phyloP scores from a whole-genome alignment of 2,113 vertebrate species.

The Misgurnus mizolepis region DNA sequence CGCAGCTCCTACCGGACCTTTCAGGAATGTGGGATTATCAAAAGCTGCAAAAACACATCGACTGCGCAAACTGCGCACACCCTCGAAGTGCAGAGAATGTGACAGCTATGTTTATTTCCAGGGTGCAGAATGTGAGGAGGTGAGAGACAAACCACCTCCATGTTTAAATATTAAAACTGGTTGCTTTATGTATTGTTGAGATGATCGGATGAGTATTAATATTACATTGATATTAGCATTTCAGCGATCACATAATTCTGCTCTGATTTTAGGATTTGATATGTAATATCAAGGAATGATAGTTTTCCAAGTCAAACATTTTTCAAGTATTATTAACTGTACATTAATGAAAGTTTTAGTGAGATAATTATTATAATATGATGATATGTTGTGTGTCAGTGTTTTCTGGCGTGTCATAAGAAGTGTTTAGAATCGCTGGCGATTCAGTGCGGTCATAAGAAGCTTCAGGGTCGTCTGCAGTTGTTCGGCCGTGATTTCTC shows the following conservation, averaged over 20 bases:
- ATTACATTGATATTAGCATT: too few species aligned
- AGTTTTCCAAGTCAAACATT: too few species aligned
- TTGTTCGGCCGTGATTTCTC: conserved; percentile 89
- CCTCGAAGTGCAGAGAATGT: conserved; percentile 92
- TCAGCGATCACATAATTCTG: not conserved
- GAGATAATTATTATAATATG: not conserved
- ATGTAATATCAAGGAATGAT: too few species aligned
- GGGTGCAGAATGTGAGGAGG: conserved; percentile 96
- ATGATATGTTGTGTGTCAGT: conserved; percentile 70
- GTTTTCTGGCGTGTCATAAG: conserved; percentile 93
- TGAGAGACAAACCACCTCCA: conserved; percentile 52
- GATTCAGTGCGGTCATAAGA: conserved; percentile 96
- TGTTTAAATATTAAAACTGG: too few species aligned
- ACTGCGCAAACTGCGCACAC: conserved; percentile 87
- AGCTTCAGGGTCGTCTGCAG: conserved; percentile 91
- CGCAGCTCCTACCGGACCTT: conserved; percentile 79
- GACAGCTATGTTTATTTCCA: conserved; percentile 98
- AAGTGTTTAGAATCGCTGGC: conserved; percentile 94
- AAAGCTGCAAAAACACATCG: conserved; percentile 91
- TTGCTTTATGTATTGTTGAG: not conserved
- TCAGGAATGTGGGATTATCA: conserved; percentile 88
- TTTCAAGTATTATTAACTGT: too few species aligned
- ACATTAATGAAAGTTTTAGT: too few species aligned
- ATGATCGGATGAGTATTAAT: too few species aligned
- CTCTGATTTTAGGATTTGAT: not conserved